A percentile compares a stretch with the other conserved stretches of the same genome.
Conservation (phyloP, 2,888 invertebrate species). For the Sclerodermus sp. region DNA sequence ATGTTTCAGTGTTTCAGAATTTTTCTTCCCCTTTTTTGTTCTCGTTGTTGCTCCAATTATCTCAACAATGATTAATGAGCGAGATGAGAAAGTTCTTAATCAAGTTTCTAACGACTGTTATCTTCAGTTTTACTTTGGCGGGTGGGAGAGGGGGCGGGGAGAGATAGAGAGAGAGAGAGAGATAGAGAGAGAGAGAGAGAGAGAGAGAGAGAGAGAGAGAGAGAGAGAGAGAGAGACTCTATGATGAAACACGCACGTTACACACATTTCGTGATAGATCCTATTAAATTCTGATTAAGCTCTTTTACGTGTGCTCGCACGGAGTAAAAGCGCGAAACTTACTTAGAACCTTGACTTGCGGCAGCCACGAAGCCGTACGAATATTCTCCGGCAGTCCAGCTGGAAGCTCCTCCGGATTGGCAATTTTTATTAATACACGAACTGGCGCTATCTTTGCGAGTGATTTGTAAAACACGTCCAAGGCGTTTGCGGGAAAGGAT, state of each 20-base stretch:
- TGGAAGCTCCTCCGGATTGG: conserved; percentile 32
- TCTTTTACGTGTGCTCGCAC: neutral
- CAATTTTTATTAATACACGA: conserved; percentile 43
- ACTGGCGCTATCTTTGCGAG: conserved; percentile 43
- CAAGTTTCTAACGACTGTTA: no score
- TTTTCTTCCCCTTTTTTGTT: no score
- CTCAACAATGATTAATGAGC: no score
- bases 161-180: no score
- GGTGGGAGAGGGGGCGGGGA: no score
- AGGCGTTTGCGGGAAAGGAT: conserved; percentile 30
- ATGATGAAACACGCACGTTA: neutral
- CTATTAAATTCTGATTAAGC: neutral
- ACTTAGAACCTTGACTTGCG: conserved; percentile 46
- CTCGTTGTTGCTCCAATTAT: no score
- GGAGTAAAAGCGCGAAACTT: conserved; percentile 13
- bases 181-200: no score
- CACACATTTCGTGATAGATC: neutral
- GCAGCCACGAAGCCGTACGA: conserved; percentile 36
- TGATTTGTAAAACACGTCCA: conserved; percentile 37
- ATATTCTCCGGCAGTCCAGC: conserved; percentile 42
- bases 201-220: neutral
- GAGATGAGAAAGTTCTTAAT: no score
- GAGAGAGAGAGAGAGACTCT: neutral
- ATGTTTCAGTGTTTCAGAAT: neutral
- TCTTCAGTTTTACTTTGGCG: no score